A percentile compares a stretch with the other conserved stretches of the same genome.
These are phyloP conservation scores for Neotoxoptera formosana DNA, from an alignment of 1,140 invertebrate genomes.

Conservation along the genomic window DNA sequence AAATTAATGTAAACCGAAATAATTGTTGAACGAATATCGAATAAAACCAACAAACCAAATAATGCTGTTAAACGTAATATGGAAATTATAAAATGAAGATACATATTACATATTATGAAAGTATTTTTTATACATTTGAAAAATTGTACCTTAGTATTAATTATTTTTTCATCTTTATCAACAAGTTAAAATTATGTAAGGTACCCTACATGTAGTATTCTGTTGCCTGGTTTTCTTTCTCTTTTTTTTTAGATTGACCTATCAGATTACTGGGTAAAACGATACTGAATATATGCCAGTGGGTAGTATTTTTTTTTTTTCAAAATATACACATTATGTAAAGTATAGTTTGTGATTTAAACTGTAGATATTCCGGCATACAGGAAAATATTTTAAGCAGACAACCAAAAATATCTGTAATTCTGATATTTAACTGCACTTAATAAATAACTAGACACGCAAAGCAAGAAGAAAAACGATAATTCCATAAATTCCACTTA, in stretches of 20 bases:
- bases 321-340: neutral
- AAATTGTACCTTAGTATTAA: neutral
- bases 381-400: neutral
- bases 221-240: neutral
- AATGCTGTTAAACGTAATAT: neutral
- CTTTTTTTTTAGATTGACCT: neutral
- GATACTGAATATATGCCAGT: neutral
- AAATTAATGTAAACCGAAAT: neutral
- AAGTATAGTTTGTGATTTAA: neutral
- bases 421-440: neutral
- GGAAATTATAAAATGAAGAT: neutral
- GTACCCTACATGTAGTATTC: neutral
- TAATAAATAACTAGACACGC: neutral
- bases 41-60: neutral
- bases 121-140: neutral
- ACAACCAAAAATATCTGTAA: neutral
- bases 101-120: neutral
- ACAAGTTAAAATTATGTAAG: neutral
- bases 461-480: neutral
- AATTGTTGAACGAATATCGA: neutral
- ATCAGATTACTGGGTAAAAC: neutral
- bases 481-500: neutral
- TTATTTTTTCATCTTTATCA: neutral
- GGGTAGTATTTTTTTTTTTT: neutral
- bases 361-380: neutral